Base-by-base conservation (phyloP, 2,797 vertebrate species). In the Chanos chanos region DNA sequence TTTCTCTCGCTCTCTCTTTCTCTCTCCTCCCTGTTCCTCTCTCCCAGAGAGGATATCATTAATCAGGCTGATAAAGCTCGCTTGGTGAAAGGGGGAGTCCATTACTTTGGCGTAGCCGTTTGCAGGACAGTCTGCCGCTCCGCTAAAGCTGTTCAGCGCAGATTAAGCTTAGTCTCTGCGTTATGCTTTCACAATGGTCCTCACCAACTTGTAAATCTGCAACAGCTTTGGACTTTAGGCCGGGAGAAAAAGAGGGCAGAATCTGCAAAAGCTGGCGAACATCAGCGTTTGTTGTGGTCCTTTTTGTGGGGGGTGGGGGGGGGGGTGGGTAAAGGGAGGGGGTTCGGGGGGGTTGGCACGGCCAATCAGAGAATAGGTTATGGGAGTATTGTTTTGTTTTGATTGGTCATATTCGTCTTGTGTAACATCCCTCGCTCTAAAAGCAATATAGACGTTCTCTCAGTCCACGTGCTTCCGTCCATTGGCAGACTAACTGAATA, bases 181-280 rank as follows among this genome's bases (percentile, higher is more conserved):
- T 65, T 51, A 68, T 66, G 62, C 61, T 66, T 55, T 40, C 70
- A 40, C 52, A 70, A 65, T 50, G 49, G 45, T 63, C 47, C 63
- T 64, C 44, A 34, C 45, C 9, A 55, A 41, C 66, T 70, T 66
- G 68, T 75, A 73, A 73, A 77, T 74, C 70, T 77, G 70, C 70
- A 62, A 77, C 62, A 57, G 64, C 55, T 66, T 74, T 62, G 57
- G 66, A 80, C 69, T 72, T 74, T 66, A 58, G 55, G 65, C 39
- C 44, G 48, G 41, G 47, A 59, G 10, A 68, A 21, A 12, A 43
- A 63, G 54, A 56, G 53, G 64, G 55, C 60, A 64, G 52, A 64
- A 64, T 68, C 61, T 61, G 36, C 30, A 27, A 50, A 52, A 37
- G 19, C 57, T 28, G 18, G 61, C 24, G 1, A n/a, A n/a, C n/a